Evolutionary conservation across 2,888 invertebrate species (phyloP).

Genomic region (Keiferia lycopersicella): DNA sequence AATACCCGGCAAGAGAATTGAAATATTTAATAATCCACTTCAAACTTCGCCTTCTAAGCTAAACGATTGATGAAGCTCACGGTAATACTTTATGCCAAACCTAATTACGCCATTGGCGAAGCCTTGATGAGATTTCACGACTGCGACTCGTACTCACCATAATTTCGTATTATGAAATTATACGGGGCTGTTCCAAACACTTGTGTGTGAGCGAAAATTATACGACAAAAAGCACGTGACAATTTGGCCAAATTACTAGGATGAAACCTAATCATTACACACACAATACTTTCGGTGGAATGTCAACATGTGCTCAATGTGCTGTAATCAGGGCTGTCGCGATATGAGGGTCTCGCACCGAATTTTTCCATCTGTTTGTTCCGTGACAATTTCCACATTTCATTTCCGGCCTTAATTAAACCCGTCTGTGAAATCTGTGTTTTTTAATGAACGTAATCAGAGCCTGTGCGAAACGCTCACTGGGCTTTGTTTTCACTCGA

Average conservation of each 20-base stretch:
- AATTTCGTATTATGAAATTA: neutral
- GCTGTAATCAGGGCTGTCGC: constrained; percentile 3
- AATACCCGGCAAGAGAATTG: constrained; percentile 48
- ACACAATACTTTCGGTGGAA: constrained; percentile 15
- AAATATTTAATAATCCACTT: constrained; percentile 51
- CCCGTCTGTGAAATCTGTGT: constrained; percentile 49
- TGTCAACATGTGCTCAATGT: constrained; percentile 21
- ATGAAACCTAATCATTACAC: constrained; percentile 19
- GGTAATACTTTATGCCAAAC: constrained; percentile 17
- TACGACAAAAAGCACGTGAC: neutral
- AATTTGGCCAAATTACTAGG: neutral
- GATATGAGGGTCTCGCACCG: constrained; percentile 18
- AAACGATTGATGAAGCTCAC: constrained; percentile 30
- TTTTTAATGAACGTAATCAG: constrained; percentile 46
- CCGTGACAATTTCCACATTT: constrained; percentile 55
- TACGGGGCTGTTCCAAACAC: constrained; percentile 2
- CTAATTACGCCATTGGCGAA: constrained; percentile 12
- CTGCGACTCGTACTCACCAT: neutral
- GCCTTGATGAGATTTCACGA: constrained; percentile 8
- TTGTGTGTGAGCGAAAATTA: neutral
- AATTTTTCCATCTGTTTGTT: constrained; percentile 52
- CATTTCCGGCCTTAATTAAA: constrained; percentile 62
- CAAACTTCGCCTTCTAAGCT: constrained; percentile 28
- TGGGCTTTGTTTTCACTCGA: neutral
- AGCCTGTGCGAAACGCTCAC: constrained; percentile 21